Conservation (phyloP, 2,888 invertebrate genomes). For the Parnassius smintheus region DNA sequence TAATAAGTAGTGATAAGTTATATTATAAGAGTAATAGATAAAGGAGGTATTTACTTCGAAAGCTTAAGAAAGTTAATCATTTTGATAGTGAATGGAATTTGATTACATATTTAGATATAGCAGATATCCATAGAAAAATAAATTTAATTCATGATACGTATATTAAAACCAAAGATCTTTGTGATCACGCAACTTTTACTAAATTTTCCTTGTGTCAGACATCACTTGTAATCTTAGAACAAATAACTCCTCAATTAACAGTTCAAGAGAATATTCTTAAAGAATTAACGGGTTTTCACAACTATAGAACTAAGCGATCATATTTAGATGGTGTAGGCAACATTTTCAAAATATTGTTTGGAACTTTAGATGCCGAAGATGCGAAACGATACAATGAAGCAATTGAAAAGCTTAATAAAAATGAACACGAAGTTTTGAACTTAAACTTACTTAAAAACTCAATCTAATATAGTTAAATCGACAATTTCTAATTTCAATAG, state of each 20-base stretch:
- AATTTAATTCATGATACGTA: constrained; percentile 28
- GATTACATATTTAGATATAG: constrained; percentile 30
- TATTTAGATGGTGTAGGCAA: constrained; percentile 32
- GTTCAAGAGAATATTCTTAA: constrained; percentile 29
- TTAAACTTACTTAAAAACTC: constrained; percentile 31
- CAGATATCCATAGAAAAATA: constrained; percentile 31
- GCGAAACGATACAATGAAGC: constrained; percentile 32
- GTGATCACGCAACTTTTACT: constrained; percentile 26
- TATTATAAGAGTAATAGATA: constrained; percentile 29
- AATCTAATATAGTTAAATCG: constrained; percentile 27
- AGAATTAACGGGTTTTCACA: constrained; percentile 28
- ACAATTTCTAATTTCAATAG: constrained; percentile 30
- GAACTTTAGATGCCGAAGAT: constrained; percentile 25
- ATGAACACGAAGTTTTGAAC: constrained; percentile 30
- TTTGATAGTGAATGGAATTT: constrained; percentile 33
- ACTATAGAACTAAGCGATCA: constrained; percentile 29
- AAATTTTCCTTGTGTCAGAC: constrained; percentile 27
- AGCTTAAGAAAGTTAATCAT: constrained; percentile 33
- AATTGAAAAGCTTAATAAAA: constrained; percentile 29
- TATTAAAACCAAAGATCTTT: constrained; percentile 28
- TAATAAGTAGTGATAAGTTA: constrained; percentile 13
- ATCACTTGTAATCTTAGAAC: constrained; percentile 27
- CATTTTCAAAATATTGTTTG: constrained; percentile 33
- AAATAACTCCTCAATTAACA: constrained; percentile 29
- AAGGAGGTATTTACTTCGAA: constrained; percentile 30